Conservation (phyloP, 92 coral and sea anemone genomes). For the Epizoanthus ramosus region DNA sequence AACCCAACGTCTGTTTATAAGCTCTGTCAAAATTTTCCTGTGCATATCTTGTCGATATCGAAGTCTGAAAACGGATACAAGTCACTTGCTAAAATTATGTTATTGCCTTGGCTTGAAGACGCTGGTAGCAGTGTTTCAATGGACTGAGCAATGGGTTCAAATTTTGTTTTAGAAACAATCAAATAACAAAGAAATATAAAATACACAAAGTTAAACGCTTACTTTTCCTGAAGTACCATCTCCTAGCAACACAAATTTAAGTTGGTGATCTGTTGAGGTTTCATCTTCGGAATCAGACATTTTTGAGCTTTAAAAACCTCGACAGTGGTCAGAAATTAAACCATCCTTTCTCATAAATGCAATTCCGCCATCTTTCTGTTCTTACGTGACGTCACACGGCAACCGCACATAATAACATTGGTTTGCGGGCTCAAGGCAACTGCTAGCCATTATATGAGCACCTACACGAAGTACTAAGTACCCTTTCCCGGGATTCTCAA, state of each 20-base stretch:
- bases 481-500: not conserved
- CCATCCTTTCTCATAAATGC: not conserved
- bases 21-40: constrained; percentile 96
- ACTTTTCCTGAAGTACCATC: constrained; percentile 99
- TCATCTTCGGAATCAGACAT: constrained; percentile 99
- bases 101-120: not conserved
- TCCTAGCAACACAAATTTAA: constrained; percentile 94
- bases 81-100: not conserved
- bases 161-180: constrained; percentile 13
- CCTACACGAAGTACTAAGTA: too few relatives aligned
- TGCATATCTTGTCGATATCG: constrained; percentile 88
- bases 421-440: constrained; percentile 71
- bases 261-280: constrained; percentile 87
- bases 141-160: not conserved
- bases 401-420: constrained; percentile 43
- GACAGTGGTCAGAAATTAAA: not conserved
- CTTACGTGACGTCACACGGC: constrained; percentile 86
- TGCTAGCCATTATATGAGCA: too few relatives aligned
- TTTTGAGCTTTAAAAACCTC: constrained; percentile 42
- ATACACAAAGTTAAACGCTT: constrained; percentile 1
- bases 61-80: constrained; percentile 69
- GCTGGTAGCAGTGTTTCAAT: not conserved
- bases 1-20: constrained; percentile 92
- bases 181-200: constrained; percentile 1
- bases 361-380: constrained; percentile 25